These are phyloP conservation scores for Cephus runcator DNA, from an alignment of 2,888 invertebrate genomes.

Conservation along the genomic window DNA sequence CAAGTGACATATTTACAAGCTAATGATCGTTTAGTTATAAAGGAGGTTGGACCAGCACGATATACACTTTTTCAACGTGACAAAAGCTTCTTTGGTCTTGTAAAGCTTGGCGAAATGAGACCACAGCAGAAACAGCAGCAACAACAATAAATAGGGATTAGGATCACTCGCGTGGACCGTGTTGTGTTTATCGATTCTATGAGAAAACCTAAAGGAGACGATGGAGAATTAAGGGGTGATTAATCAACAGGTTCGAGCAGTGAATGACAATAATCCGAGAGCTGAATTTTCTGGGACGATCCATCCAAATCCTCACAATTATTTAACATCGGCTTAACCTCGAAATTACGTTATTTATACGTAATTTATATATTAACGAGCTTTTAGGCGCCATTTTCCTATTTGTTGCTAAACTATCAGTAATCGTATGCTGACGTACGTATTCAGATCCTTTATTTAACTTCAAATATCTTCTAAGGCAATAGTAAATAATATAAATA, in stretches of 20 bases:
- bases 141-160: conserved; percentile 24
- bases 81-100: conserved; percentile 86
- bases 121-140: conserved; percentile 31
- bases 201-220: background rate
- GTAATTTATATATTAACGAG: conserved; percentile 4
- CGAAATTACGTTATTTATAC: background rate
- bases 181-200: background rate
- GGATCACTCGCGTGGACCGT: background rate
- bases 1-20: conserved; percentile 45
- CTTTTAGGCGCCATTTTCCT: conserved; percentile 14
- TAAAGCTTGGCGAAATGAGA: conserved; percentile 74
- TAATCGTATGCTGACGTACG: too few species aligned
- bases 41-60: conserved; percentile 76
- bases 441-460: too few species aligned
- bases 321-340: conserved; percentile 1
- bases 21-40: conserved; percentile 75
- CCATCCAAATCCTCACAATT: background rate
- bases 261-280: background rate
- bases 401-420: background rate
- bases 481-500: conserved; percentile 4
- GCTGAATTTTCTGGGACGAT: background rate
- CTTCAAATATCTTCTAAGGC: too few species aligned
- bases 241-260: conserved; percentile 4
- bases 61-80: conserved; percentile 78
- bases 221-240: conserved; percentile 9